Conservation (phyloP, 1,140 invertebrate genomes). For the Pseudomyrmex cubaensis region DNA sequence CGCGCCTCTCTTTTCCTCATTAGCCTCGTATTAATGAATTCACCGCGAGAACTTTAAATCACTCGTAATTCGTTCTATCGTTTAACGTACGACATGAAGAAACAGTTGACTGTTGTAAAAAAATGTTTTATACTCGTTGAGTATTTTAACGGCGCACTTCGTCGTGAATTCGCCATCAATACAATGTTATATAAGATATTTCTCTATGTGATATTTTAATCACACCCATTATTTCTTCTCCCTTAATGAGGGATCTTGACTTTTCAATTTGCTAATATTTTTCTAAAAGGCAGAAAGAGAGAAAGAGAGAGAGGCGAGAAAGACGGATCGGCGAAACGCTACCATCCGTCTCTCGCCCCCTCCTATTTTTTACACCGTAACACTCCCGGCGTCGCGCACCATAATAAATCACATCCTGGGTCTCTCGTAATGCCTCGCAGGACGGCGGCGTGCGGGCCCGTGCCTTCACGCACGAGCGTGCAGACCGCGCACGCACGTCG, state of each 20-base stretch:
- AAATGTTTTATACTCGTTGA: conserved; percentile 10
- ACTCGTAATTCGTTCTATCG: not conserved
- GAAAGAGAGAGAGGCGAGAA: not conserved
- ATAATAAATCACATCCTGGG: conserved; percentile 66
- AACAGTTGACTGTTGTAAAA: not conserved
- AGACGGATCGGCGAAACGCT: not conserved
- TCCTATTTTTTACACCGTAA: conserved; percentile 14
- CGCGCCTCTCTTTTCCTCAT: not conserved
- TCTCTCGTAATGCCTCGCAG: conserved; percentile 21
- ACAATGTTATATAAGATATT: too few species aligned
- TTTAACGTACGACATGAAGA: not conserved
- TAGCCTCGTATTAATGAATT: not conserved
- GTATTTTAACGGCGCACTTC: conserved; percentile 10
- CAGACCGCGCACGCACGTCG: conserved; percentile 62
- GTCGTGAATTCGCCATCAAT: not conserved
- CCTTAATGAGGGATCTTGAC: not conserved
- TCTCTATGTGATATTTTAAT: too few species aligned
- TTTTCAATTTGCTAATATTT: conserved; percentile 30
- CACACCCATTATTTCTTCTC: not conserved
- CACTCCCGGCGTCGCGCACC: not conserved
- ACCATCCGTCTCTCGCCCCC: not conserved
- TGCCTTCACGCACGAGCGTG: conserved; percentile 69
- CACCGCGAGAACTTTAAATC: not conserved
- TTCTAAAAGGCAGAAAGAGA: not conserved
- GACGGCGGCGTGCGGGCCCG: conserved; percentile 34